Evolutionary conservation across 2,888 invertebrate genomes (phyloP), one percentile per base, ranked within the genome.

Genomic region (Laothoe populi): DNA sequence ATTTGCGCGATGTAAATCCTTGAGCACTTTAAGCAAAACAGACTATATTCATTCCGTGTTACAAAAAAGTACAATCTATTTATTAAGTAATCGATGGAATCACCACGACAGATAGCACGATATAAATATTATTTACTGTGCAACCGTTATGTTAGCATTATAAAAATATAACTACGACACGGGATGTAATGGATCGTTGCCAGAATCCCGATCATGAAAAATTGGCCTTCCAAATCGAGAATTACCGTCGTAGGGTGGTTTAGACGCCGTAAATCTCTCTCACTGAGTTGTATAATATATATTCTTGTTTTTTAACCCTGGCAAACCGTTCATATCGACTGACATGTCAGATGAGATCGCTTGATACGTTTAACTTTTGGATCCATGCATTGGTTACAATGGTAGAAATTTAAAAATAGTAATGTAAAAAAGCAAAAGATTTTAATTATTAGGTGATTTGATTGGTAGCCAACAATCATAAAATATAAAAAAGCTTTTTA

Each of bases 131-230:
- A 19, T 40, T 60, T 26, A 26, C 42, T 24, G 10, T 16, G 19
- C 42, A 61, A 53, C 40, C 26, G 62, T 62, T 65, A 64, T 21
- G 19, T 61, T 19, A 57, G 68, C 66, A 67, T 73, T 38, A 66
- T 65, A 70, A 70, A 71, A 66, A 67, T 72, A 70, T 67, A 63
- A 57, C 62, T 49, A 53, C 40, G 19, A 19, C 24, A 69, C 58
- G 73, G 74, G 72, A 74, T 72, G 66, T 68, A 60, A 64, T 72
- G 74, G 73, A 67, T 13, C 60, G 61, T 23, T 75, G 74, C 74
- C 74, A 75, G 69, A 71, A 59, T 58, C 4, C 21, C 66, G 62
- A 67, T 67, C 66, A 68, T 70, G 71, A 74, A 71, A 74, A 68
- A 68, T 65, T 66, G 57, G 46, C 38, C 57, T 57, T 57, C 61